Conservation (phyloP, 2,888 invertebrate genomes). For the Tanytarsus gracilentus region DNA sequence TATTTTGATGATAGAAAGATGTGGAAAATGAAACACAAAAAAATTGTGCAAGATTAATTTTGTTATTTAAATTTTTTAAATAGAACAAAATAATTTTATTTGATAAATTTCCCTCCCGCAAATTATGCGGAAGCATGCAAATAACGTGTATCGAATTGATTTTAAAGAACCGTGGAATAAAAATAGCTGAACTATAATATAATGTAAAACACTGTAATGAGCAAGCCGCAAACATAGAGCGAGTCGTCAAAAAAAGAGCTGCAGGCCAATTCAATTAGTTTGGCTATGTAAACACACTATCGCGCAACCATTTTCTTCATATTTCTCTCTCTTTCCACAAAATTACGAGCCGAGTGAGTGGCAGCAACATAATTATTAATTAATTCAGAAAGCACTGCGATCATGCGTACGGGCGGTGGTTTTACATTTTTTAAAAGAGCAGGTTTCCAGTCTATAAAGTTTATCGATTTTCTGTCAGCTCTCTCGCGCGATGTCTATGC, state of each 20-base stretch:
- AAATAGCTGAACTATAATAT: neutral
- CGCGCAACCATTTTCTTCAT: neutral
- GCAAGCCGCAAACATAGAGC: neutral
- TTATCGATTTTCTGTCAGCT: conserved; percentile 5
- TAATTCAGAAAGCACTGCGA: neutral
- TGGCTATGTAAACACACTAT: neutral
- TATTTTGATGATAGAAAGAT: no score
- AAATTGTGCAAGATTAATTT: no score
- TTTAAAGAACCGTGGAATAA: neutral
- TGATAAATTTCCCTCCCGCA: no score
- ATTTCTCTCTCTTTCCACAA: neutral
- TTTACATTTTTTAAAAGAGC: neutral
- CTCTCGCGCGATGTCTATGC: neutral
- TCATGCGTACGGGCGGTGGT: neutral
- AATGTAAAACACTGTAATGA: neutral
- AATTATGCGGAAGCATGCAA: conserved; percentile 9
- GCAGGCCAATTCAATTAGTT: neutral
- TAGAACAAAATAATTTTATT: no score
- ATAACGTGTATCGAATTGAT: conserved; percentile 2
- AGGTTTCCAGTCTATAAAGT: neutral
- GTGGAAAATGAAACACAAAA: no score
- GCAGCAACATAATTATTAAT: conserved; percentile 7
- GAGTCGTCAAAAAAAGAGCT: neutral
- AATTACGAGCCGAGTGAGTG: neutral
- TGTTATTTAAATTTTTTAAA: no score